Evolutionary conservation across 2,113 vertebrate species (phyloP).

Genomic region (Hippoglossus stenolepis): DNA sequence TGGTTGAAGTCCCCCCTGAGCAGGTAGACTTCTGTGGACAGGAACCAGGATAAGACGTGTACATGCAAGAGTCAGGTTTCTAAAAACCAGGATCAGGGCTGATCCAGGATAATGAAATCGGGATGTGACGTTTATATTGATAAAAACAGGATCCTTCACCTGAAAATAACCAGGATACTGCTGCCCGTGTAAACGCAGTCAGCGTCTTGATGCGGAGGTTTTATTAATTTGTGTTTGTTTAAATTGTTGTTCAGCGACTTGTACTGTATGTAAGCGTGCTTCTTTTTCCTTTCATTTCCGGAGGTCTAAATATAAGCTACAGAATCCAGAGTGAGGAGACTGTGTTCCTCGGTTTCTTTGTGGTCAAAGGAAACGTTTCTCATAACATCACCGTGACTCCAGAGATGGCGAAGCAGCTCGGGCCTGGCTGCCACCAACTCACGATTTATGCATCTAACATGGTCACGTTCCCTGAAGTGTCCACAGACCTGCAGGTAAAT

Average conservation of each 20-base stretch:
- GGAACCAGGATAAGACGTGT: no score
- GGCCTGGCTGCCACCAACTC: constrained; percentile 84
- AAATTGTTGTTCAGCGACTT: neutral
- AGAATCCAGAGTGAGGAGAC: constrained; percentile 64
- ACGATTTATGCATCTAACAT: constrained; percentile 79
- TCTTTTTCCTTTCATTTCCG: neutral
- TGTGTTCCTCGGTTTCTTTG: constrained; percentile 70
- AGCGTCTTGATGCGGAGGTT: no score
- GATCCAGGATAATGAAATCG: no score
- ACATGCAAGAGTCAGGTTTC: no score
- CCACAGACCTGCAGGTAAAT: constrained; percentile 67
- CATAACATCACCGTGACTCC: constrained; percentile 84
- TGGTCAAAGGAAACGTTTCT: constrained; percentile 65
- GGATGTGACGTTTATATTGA: no score
- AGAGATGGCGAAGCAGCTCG: constrained; percentile 71
- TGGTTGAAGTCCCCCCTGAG: no score
- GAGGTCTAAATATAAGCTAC: constrained; percentile 85
- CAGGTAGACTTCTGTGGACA: no score
- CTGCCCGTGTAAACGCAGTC: no score
- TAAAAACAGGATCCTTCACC: no score
- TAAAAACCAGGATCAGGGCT: no score
- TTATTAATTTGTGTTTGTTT: no score
- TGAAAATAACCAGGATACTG: no score
- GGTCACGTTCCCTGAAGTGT: constrained; percentile 19
- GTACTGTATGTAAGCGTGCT: neutral